Evolutionary conservation across 2,113 vertebrate genomes (phyloP).

Genomic region (Anguilla rostrata): DNA sequence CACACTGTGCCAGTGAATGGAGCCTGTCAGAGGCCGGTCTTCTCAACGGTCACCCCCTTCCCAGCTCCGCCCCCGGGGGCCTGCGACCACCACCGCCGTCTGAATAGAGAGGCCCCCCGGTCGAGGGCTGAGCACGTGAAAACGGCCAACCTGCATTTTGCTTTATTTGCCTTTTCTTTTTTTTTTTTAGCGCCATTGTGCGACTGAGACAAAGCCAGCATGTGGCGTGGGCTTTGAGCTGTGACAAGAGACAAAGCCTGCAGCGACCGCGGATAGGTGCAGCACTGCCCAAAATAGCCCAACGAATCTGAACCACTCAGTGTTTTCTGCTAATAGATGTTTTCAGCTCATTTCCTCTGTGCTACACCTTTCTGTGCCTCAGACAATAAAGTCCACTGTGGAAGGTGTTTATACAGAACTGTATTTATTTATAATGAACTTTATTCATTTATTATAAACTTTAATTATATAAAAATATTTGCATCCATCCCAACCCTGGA

Average conservation of each 20-base stretch:
- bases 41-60: conserved; percentile 39
- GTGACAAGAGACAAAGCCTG: conserved; percentile 49
- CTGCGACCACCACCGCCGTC: conserved; percentile 49
- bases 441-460: neutral
- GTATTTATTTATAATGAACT: too few species aligned
- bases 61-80: conserved; percentile 44
- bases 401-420: neutral
- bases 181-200: conserved; percentile 59
- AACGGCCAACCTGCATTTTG: conserved; percentile 55
- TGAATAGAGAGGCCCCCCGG: conserved; percentile 54
- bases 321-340: neutral
- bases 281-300: conserved; percentile 37
- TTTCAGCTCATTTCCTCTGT: neutral
- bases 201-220: conserved; percentile 51
- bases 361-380: neutral
- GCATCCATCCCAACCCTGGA: too few species aligned
- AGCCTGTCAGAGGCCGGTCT: conserved; percentile 40
- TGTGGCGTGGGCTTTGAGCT: conserved; percentile 32
- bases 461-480: too few species aligned
- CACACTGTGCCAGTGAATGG: conserved; percentile 47
- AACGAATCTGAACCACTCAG: neutral
- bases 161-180: conserved; percentile 51
- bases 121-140: conserved; percentile 45
- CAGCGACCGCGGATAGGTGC: conserved; percentile 32
- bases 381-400: neutral